Conservation (phyloP, 2,888 invertebrate species). For the Heliothis peltigera region DNA sequence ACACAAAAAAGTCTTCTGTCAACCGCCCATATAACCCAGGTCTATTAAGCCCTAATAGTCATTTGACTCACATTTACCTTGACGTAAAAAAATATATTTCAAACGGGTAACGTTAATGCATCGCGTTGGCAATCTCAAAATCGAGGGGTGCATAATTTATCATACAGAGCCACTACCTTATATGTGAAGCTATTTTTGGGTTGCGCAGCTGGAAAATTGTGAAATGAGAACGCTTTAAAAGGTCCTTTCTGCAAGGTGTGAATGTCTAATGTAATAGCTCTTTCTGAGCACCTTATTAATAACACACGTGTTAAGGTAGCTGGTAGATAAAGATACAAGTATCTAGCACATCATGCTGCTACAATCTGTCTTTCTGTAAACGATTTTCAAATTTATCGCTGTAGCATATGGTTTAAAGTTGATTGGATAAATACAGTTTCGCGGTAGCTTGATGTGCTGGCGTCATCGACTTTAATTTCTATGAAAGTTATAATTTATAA, state of each 20-base stretch:
- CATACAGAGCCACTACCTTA: slow-evolving; percentile 76
- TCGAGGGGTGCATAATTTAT: slow-evolving; percentile 89
- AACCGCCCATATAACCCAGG: slow-evolving; percentile 42
- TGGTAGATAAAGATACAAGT: too few relatives aligned
- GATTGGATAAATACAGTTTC: too few relatives aligned
- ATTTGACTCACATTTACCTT: slow-evolving; percentile 84
- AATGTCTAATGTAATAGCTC: background rate
- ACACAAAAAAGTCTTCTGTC: slow-evolving; percentile 3
- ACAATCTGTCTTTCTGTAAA: too few relatives aligned
- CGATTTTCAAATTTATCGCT: too few relatives aligned
- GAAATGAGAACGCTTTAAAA: slow-evolving; percentile 6
- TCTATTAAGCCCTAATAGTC: slow-evolving; percentile 76
- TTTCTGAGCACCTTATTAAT: background rate
- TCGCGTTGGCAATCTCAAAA: slow-evolving; percentile 82
- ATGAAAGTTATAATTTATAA: too few relatives aligned
- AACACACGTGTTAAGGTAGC: background rate
- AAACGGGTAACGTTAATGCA: slow-evolving; percentile 85
- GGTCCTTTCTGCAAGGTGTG: slow-evolving; percentile 3
- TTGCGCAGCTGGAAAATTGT: slow-evolving; percentile 34
- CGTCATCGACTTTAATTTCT: too few relatives aligned
- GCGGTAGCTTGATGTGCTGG: too few relatives aligned
- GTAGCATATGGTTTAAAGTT: too few relatives aligned
- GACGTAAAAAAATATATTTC: slow-evolving; percentile 75
- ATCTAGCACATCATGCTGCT: too few relatives aligned
- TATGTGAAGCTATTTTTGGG: slow-evolving; percentile 82